These are phyloP conservation scores for Columba livia DNA, from an alignment of 2,113 vertebrate species.

Conservation along the genomic window DNA sequence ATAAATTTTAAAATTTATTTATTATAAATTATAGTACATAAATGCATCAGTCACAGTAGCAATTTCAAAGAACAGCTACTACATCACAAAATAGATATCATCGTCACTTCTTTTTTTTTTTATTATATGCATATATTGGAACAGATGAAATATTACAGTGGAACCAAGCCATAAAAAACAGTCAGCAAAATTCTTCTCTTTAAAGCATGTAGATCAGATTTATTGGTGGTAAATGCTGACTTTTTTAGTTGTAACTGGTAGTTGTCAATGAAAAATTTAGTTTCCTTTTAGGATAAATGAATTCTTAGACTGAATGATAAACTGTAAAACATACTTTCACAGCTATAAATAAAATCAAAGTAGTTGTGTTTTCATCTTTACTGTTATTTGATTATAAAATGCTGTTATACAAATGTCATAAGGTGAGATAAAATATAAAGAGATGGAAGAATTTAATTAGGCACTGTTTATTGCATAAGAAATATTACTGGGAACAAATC, in stretches of 20 bases:
- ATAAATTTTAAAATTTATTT: not conserved
- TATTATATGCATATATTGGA: not conserved
- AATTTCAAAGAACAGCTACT: not conserved
- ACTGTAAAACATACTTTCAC: not conserved
- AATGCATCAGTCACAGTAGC: not conserved
- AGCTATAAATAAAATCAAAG: slow-evolving; percentile 5
- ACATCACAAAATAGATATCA: not conserved
- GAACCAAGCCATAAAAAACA: not conserved
- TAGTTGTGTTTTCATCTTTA: not conserved
- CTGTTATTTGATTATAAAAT: not conserved
- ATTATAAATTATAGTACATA: not conserved
- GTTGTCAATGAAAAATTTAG: slow-evolving; percentile 5
- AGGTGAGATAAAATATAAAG: not conserved
- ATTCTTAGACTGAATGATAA: not conserved
- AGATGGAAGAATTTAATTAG: not conserved
- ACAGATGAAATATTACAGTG: not conserved
- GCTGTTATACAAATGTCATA: not conserved
- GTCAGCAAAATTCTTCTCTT: not conserved
- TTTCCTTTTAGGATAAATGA: slow-evolving; percentile 34
- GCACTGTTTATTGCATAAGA: not conserved
- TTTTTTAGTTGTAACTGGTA: not conserved
- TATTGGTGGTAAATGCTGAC: not conserved
- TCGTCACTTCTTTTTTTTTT: not conserved
- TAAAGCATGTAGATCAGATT: slow-evolving; percentile 4
- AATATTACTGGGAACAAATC: not conserved